Evolutionary conservation across 64 coral and sea anemone species (phyloP).

Genomic region (Trachythela sp.): DNA sequence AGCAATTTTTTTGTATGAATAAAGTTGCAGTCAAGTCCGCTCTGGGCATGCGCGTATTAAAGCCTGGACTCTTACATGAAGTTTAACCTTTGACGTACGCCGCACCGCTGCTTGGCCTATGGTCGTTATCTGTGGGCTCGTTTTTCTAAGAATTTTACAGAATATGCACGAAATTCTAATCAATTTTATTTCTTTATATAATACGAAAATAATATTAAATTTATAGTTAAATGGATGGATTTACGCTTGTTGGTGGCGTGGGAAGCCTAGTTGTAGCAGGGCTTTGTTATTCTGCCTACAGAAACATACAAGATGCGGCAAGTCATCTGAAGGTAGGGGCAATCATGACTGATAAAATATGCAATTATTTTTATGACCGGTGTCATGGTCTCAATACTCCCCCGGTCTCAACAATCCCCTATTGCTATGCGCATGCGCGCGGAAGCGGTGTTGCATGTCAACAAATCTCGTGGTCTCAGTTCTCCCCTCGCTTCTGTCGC

Average conservation of each 20-base stretch:
- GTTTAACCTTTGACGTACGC: neutral
- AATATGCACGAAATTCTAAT: neutral
- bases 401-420: too few species aligned
- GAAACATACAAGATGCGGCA: neutral
- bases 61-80: neutral
- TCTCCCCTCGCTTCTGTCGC: too few species aligned
- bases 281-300: conserved; percentile 2
- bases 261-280: neutral
- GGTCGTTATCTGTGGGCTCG: neutral
- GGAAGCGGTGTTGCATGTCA: too few species aligned
- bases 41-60: too few species aligned
- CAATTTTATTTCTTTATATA: neutral
- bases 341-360: neutral
- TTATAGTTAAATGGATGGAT: neutral
- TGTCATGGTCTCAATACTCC: too few species aligned
- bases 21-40: too few species aligned
- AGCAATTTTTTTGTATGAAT: too few species aligned
- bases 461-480: too few species aligned
- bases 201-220: neutral
- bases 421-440: too few species aligned
- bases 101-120: neutral
- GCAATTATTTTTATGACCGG: too few species aligned
- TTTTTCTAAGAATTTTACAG: neutral
- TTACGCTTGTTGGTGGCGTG: neutral
- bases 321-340: neutral